These are phyloP conservation scores for Sinelater perroti DNA, from an alignment of 2,888 invertebrate species.

Conservation along the genomic window DNA sequence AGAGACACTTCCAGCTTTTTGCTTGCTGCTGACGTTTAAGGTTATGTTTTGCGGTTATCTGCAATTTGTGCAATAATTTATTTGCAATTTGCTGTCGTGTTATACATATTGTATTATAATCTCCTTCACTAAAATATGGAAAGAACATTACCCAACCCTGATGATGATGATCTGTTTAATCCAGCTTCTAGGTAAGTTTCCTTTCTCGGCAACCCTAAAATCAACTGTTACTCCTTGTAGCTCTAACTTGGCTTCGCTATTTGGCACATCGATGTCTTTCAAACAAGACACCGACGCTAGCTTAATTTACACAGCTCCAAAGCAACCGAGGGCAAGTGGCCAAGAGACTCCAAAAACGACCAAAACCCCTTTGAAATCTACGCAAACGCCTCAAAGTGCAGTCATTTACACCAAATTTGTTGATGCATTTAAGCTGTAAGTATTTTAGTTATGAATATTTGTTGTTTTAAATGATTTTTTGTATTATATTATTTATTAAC, in stretches of 20 bases:
- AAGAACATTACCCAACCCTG: conserved; percentile 35
- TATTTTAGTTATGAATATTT: conserved; percentile 7
- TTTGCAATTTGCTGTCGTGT: too few species aligned
- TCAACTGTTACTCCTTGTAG: too few species aligned
- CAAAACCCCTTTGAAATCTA: too few species aligned
- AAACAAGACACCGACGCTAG: conserved; percentile 35
- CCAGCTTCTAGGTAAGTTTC: conserved; percentile 46
- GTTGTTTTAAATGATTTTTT: background rate
- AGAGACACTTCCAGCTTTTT: too few species aligned
- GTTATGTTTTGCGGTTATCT: too few species aligned
- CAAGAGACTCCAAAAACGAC: conserved; percentile 28
- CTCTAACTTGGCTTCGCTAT: conserved; percentile 50
- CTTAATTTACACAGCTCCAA: conserved; percentile 52
- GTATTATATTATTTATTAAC: too few species aligned
- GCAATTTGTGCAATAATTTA: too few species aligned
- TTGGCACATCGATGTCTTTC: conserved; percentile 38
- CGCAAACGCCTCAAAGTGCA: conserved; percentile 41
- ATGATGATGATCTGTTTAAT: conserved; percentile 51
- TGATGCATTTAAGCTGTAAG: conserved; percentile 50
- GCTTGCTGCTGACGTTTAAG: too few species aligned
- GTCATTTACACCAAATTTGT: conserved; percentile 50
- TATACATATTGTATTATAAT: too few species aligned
- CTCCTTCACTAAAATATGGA: too few species aligned
- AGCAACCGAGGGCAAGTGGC: conserved; percentile 47
- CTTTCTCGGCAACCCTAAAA: too few species aligned